Conservation (phyloP, 2,113 vertebrate species). For the Sialia sialis region DNA sequence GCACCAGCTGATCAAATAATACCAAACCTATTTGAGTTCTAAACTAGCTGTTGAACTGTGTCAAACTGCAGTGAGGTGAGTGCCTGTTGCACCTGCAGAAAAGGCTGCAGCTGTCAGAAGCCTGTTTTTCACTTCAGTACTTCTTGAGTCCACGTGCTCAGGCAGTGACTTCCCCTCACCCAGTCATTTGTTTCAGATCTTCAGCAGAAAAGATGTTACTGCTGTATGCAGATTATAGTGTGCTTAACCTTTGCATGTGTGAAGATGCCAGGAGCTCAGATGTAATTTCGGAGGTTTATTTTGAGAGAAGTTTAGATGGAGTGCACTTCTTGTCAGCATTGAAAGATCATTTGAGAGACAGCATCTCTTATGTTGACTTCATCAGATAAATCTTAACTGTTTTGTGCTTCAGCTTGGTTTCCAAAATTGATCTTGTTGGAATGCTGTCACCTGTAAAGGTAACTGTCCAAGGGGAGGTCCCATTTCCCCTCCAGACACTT, state of each 20-base stretch:
- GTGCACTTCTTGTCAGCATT: background rate
- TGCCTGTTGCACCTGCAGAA: constrained; percentile 29
- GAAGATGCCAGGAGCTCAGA: background rate
- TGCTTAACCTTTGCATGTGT: background rate
- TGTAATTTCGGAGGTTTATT: background rate
- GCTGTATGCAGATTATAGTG: background rate
- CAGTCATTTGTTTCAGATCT: background rate
- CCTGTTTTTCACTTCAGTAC: constrained; percentile 1
- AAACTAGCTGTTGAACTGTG: background rate
- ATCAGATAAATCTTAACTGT: background rate
- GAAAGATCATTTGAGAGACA: background rate
- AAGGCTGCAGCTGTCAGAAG: constrained; percentile 16
- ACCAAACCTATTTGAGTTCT: background rate
- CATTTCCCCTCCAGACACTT: background rate
- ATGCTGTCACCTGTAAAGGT: background rate
- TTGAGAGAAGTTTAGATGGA: background rate
- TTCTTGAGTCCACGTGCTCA: constrained; percentile 15
- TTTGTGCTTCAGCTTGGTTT: background rate
- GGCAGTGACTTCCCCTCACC: background rate
- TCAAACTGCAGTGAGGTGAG: background rate
- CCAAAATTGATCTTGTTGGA: background rate
- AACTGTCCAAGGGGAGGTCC: background rate
- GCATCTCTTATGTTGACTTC: background rate
- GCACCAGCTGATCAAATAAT: background rate
- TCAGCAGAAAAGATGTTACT: background rate